Conservation (phyloP, 2,888 invertebrate genomes). For the Orthosia gracilis region DNA sequence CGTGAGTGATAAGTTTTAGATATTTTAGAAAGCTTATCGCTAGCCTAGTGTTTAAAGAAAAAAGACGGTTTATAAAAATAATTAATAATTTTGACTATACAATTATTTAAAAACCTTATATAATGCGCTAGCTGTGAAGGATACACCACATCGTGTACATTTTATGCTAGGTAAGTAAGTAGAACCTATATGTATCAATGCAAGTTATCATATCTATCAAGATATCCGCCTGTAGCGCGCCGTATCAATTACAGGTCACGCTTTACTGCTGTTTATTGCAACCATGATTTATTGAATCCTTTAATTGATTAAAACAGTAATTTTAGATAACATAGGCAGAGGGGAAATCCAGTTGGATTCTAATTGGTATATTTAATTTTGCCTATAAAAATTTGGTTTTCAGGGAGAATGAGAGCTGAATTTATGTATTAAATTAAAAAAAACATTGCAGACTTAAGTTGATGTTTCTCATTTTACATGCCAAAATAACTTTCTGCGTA, state of each 20-base stretch:
- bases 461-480: too few relatives aligned
- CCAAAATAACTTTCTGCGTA: too few relatives aligned
- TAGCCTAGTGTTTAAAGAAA: conserved; percentile 49
- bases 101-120: conserved; percentile 45
- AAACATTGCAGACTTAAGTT: not conserved
- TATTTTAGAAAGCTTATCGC: conserved; percentile 62
- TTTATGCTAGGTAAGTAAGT: conserved; percentile 80
- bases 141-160: conserved; percentile 62
- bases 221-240: conserved; percentile 58
- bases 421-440: not conserved
- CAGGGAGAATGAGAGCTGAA: too few relatives aligned
- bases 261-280: conserved; percentile 57
- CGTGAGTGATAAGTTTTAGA: conserved; percentile 64
- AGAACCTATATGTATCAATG: conserved; percentile 44
- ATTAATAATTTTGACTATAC: conserved; percentile 16
- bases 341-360: conserved; percentile 43
- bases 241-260: conserved; percentile 63
- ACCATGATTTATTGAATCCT: conserved; percentile 38
- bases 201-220: conserved; percentile 66
- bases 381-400: not conserved
- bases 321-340: not conserved
- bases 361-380: conserved; percentile 17
- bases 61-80: not conserved
- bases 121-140: conserved; percentile 64
- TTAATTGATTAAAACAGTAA: conserved; percentile 9